Base-by-base conservation (phyloP, 2,888 invertebrate genomes). In the Coelopa pilipes region DNA sequence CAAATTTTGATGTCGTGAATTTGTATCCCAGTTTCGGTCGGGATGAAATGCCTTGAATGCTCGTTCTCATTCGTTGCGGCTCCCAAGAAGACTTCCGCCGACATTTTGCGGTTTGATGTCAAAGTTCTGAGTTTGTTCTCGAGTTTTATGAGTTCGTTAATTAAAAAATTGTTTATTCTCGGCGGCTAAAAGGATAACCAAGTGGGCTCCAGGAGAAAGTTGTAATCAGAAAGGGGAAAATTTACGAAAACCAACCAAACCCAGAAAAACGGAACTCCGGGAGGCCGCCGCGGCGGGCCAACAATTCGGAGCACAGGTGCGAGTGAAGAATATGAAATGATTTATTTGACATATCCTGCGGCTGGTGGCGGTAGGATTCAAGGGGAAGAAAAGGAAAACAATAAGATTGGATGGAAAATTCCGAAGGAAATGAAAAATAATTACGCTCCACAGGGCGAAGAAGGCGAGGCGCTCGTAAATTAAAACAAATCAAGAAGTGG, bases 281-380 rank as follows among this genome's bases (percentile, higher is more conserved):
- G 34, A 34, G 15, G 21, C 24, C 60, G 24, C 9, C 3, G 13
- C 19, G 21, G 45, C 45, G 45, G 71, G 34, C 34, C 34, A 34
- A 34, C 2, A 34, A 34, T 34, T 34, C 7, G 4, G 4, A 34
- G 34, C 53, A 55, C 71, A 63, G 71, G 63, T 71, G 71, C 71
- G 13, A 62, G 63, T 45, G 21, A 53, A 17, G 69, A 55, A 69
- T 55, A 65, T 63, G 19, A 15, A 71, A 71, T 71, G 63, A 71
- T 71, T 63, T 70, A 70, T 70, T 70, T 70, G 70, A 70, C 70
- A 62, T 70, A 49, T 70, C 34, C 70, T 63, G 66, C 9, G 66
- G 49, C 47, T 15, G 15, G 46, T 49, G 53, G 53, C 53, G 10
- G 34, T 4, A 34, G 34, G 34, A 34, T 7, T 34, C 7, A 34